Evolutionary conservation across 2,113 vertebrate species (phyloP).

Genomic region (Onychostruthus taczanowskii): DNA sequence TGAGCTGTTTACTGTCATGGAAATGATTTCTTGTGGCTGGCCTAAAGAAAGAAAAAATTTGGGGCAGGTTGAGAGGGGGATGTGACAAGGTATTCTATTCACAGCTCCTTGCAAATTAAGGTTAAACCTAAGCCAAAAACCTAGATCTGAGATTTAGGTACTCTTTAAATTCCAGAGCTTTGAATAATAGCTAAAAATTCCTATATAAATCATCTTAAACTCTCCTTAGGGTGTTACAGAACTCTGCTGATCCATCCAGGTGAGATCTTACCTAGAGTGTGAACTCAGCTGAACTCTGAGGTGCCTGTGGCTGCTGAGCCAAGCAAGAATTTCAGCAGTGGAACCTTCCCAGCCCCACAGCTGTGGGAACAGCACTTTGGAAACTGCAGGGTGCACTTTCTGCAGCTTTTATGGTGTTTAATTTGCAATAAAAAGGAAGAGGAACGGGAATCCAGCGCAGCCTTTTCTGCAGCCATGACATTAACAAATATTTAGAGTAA

Average conservation of each 20-base stretch:
- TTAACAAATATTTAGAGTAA: not conserved
- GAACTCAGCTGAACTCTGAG: not conserved
- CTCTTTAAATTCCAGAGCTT: not conserved
- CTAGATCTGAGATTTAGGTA: not conserved
- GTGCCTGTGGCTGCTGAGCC: not conserved
- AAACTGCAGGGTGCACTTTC: not conserved
- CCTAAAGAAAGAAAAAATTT: not conserved
- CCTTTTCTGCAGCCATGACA: not conserved
- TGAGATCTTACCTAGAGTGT: not conserved
- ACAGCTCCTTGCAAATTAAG: not conserved
- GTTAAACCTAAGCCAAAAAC: not conserved
- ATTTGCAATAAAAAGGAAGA: not conserved
- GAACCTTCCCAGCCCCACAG: not conserved
- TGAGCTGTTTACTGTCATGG: not conserved
- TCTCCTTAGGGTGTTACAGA: not conserved
- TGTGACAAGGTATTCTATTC: not conserved
- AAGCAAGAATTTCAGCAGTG: not conserved
- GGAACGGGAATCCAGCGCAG: not conserved
- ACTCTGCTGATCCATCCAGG: not conserved
- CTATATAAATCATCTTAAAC: not conserved
- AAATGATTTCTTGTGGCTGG: not conserved
- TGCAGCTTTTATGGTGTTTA: not conserved
- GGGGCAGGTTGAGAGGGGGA: not conserved
- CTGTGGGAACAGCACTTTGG: not conserved
- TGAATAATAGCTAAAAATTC: not conserved